Base-by-base conservation (phyloP, 2,888 invertebrate genomes). In the Halictus ligatus region DNA sequence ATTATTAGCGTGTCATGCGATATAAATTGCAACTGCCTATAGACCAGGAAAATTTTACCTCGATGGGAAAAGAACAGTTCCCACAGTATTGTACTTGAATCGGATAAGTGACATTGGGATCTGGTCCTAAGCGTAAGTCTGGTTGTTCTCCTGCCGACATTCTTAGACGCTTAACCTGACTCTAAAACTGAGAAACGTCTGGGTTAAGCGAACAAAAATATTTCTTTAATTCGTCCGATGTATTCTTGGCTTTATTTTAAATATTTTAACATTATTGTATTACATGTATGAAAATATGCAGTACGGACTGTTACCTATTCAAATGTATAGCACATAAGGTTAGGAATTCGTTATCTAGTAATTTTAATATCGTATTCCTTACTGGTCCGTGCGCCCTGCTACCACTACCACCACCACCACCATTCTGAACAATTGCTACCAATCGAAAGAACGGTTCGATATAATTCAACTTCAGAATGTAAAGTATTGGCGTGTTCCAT, bases 61-160 rank as follows among this genome's bases (percentile, higher is more conserved):
- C 98, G 94, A 98, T 97, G n/a, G 98, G 98, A 97, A 98, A 97
- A 86, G 98, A 97, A 96, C 99, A 99, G 95, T 98, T 98, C 73
- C 99, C 99, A 95, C 99, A 99, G 95, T 99, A 99, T 90, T 97
- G 96, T 86, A 99, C 98, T 95, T 96, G 97, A 86, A 98, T 92
- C 35, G 99, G 99, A 95, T 99, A 99, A 86, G 96, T 96, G 85
- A 98, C 96, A 88, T 97, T 98, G 92, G 96, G 96, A 91, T 97
- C 97, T 85, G 97, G 97, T 91, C 97, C 97, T 95, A 96, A 81
- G 54, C 93, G 92, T 79, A 94, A 92, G 85, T 91, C 87, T 83
- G 89, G 80, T 77, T 92, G 92, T 90, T 92, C 93, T 78, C 91
- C 92, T 90, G 94, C 75, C 73, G 89, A 93, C 95, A 95, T 95